Evolutionary conservation across 2,797 vertebrate genomes (phyloP).

Genomic region (Merluccius polli): DNA sequence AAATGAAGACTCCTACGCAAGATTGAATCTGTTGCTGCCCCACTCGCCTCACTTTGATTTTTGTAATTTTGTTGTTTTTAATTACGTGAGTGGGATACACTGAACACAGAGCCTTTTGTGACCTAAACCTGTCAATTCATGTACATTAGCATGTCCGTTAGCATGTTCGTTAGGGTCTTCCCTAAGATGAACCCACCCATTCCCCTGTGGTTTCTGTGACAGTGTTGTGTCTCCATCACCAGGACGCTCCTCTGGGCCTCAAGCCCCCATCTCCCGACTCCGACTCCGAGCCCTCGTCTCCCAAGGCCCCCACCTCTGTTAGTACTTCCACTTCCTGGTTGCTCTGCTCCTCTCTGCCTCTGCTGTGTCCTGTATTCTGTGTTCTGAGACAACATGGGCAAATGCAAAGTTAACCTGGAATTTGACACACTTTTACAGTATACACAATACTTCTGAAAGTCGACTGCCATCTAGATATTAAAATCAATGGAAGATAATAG

Average conservation of each 20-base stretch:
- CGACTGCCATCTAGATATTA: not conserved
- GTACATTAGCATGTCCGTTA: not conserved
- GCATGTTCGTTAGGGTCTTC: not conserved
- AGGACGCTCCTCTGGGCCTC: constrained; percentile 83
- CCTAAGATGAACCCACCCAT: not conserved
- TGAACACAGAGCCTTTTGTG: not conserved
- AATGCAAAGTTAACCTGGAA: not conserved
- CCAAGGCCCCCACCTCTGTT: constrained; percentile 88
- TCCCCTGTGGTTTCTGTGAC: not conserved
- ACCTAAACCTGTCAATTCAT: not conserved
- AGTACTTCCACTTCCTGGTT: constrained; percentile 71
- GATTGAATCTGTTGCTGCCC: not conserved
- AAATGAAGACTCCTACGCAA: not conserved
- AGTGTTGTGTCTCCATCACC: constrained; percentile 41
- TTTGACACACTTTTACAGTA: not conserved
- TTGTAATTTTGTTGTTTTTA: not conserved
- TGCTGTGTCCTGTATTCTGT: constrained; percentile 1
- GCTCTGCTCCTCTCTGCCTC: constrained; percentile 10
- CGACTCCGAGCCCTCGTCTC: constrained; percentile 88
- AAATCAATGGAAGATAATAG: not conserved
- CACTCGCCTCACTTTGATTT: not conserved
- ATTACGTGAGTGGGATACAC: not conserved
- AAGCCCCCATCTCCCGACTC: constrained; percentile 83
- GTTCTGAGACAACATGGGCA: not conserved
- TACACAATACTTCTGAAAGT: not conserved